A percentile compares a stretch with the other conserved stretches of the same genome.
Conservation (phyloP, 2,113 vertebrate genomes). For the Oncorhynchus clarkii region DNA sequence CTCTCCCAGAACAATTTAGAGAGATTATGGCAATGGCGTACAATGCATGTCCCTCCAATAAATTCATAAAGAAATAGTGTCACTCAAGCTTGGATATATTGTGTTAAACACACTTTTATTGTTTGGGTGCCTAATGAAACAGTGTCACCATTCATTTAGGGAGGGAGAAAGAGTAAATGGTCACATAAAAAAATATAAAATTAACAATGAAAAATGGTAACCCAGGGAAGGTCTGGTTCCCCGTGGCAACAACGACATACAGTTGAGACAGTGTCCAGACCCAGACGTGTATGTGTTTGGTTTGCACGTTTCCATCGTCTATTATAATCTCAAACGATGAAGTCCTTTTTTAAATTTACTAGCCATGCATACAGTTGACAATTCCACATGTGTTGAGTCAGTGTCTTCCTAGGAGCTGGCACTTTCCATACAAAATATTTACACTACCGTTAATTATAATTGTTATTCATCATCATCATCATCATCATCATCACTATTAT, state of each 20-base stretch:
- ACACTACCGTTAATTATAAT: slow-evolving; percentile 56
- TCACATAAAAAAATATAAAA: slow-evolving; percentile 80
- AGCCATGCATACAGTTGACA: slow-evolving; percentile 68
- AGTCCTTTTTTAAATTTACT: slow-evolving; percentile 60
- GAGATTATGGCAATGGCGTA: background rate
- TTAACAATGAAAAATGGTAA: slow-evolving; percentile 72
- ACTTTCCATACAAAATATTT: slow-evolving; percentile 69
- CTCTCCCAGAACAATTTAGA: background rate
- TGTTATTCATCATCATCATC: slow-evolving; percentile 22
- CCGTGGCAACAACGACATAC: slow-evolving; percentile 60
- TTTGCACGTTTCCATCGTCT: slow-evolving; percentile 66
- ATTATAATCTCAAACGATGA: slow-evolving; percentile 55
- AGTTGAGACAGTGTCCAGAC: slow-evolving; percentile 62
- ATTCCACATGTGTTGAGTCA: slow-evolving; percentile 57
- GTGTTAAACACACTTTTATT: slow-evolving; percentile 76
- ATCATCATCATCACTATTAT: slow-evolving; percentile 21
- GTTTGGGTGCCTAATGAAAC: slow-evolving; percentile 75
- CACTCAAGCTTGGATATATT: slow-evolving; percentile 23
- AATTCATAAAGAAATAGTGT: slow-evolving; percentile 4
- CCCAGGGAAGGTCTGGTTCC: slow-evolving; percentile 52
- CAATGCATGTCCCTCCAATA: slow-evolving; percentile 1
- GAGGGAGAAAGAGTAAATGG: slow-evolving; percentile 66
- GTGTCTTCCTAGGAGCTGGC: slow-evolving; percentile 63
- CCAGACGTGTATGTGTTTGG: slow-evolving; percentile 61
- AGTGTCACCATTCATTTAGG: slow-evolving; percentile 69